Base-by-base conservation (phyloP, 2,113 vertebrate species). In the Corythaeola cristata region DNA sequence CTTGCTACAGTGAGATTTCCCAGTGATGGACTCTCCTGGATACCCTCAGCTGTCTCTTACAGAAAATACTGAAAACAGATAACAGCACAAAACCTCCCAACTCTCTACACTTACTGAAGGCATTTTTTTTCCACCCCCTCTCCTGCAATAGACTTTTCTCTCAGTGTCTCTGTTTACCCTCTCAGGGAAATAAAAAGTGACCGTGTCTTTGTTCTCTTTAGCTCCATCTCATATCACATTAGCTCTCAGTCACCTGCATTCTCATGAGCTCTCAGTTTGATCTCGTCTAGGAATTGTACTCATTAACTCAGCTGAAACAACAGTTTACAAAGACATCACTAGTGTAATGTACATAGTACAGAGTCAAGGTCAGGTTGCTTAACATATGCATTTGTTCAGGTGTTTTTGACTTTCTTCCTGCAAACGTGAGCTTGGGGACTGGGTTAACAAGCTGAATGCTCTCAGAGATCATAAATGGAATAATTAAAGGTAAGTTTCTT, bases 301-400 rank as follows among this genome's bases (percentile, higher is more conserved):
- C 39, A 58, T 94, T 95, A 95, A 35, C 69, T 89, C 53, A 66
- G 21, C 33, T 75, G 78, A 88, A 95, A 85, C 60, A 84, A 67
- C 60, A 78, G 33, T 69, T 85, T 76, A 76, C 62, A 75, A 85
- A 85, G 74, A n/a, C 20, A 89, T 88, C 58, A 27, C 53, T 10
- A 58, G 28, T 33, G 26, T 41, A 45, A 49, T 32, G 27, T 64
- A 82, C 2, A 2, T 47, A 67, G 68, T 35, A 44, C 7, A 56
- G 45, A 90, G 71, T 64, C 89, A 93, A 91, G 85, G 94, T 91
- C 89, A 91, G 41, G 53, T 41, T 88, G 66, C 44, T 91, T 37
- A 89, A 76, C 35, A 50, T 64, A n/a, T 5, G 9, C 49, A 64
- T 64, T 82, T 89, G 35, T 72, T 87, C 77, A 69, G 50, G 52